Conservation (phyloP, 2,797 vertebrate genomes). For the Lepilemur septentrionalis region DNA sequence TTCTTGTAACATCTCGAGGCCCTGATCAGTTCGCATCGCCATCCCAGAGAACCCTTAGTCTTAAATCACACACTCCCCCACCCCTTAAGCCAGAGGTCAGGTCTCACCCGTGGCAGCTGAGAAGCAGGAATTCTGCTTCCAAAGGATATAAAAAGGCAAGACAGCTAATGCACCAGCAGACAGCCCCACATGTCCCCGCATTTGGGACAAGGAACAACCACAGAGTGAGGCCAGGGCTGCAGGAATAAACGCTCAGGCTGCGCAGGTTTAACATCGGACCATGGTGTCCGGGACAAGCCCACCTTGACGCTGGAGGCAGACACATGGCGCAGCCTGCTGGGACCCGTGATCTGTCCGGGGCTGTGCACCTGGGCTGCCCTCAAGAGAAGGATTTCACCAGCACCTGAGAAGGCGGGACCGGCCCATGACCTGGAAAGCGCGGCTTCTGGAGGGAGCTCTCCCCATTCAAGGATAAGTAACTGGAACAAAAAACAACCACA, state of each 20-base stretch:
- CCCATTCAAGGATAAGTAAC: rapidly evolving
- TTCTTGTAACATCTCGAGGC: neutral
- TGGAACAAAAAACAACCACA: rapidly evolving
- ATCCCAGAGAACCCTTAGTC: neutral
- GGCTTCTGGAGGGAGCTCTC: rapidly evolving
- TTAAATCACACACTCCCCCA: neutral
- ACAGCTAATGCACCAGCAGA: neutral
- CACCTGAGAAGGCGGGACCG: rapidly evolving
- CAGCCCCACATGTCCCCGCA: rapidly evolving
- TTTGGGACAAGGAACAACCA: neutral
- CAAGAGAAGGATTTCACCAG: neutral
- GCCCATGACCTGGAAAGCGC: rapidly evolving
- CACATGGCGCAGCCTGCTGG: rapidly evolving
- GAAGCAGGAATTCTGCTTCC: neutral
- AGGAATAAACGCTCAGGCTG: rapidly evolving
- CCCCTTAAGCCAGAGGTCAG: neutral
- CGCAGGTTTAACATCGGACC: rapidly evolving
- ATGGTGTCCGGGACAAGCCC: rapidly evolving
- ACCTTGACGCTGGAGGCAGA: neutral
- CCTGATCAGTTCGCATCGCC: neutral
- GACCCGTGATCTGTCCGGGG: rapidly evolving
- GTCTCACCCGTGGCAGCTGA: neutral
- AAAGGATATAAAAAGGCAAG: neutral
- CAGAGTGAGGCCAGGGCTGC: rapidly evolving
- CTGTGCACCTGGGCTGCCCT: rapidly evolving